Percentiles rank a stretch among this genome's conserved stretches.
phyloP scores from a whole-genome alignment of 2,113 vertebrate genomes.

The Hippocampus abdominalis region DNA sequence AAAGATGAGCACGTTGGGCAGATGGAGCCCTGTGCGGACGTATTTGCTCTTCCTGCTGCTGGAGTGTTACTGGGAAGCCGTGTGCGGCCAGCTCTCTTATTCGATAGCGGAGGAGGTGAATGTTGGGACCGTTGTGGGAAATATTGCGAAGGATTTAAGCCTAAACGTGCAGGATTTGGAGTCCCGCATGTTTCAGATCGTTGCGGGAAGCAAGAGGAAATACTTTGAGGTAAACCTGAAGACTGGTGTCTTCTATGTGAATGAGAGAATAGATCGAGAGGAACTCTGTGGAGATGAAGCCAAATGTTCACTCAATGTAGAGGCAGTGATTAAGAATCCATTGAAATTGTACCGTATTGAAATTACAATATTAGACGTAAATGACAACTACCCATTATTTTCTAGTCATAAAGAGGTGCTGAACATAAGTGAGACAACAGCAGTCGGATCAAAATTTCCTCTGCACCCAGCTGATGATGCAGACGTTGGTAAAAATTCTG shows the following conservation, averaged over 20 bases:
- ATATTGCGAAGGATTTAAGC: conserved; percentile 61
- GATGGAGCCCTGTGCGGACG: conserved; percentile 18
- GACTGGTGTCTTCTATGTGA: conserved; percentile 59
- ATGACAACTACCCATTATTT: conserved; percentile 66
- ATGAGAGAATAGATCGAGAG: conserved; percentile 60
- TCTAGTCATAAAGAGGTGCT: not conserved
- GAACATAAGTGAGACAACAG: conserved; percentile 35
- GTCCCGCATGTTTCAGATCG: conserved; percentile 58
- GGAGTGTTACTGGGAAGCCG: conserved; percentile 40
- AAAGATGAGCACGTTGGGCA: conserved; percentile 37
- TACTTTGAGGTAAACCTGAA: conserved; percentile 62
- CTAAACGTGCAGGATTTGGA: conserved; percentile 52
- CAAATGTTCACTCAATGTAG: conserved; percentile 48
- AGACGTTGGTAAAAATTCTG: no score
- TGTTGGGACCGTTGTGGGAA: conserved; percentile 59
- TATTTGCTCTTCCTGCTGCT: conserved; percentile 35
- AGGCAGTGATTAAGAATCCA: conserved; percentile 57
- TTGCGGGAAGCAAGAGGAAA: conserved; percentile 50
- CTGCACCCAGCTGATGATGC: no score
- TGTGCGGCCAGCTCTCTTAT: conserved; percentile 56
- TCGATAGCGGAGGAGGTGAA: conserved; percentile 64
- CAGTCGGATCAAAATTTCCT: no score
- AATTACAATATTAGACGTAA: conserved; percentile 56
- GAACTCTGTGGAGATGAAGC: conserved; percentile 43
- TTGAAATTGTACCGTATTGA: conserved; percentile 57